Evolutionary conservation across 2,113 vertebrate genomes (phyloP), one percentile per base, ranked within the genome.

Genomic region (Caranx melampygus): DNA sequence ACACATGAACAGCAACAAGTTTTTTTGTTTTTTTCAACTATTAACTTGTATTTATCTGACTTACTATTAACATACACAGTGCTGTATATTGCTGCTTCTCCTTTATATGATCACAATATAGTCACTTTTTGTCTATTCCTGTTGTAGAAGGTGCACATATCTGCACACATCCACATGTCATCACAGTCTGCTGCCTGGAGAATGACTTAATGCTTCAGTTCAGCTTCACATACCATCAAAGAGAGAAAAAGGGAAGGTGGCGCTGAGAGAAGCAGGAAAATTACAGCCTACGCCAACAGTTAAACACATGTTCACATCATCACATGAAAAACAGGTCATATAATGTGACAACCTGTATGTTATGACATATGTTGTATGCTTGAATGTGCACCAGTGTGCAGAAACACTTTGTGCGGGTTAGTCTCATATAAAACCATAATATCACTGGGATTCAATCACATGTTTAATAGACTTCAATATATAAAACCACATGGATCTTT

Each of bases 271-370:
- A 57, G 26, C 16, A 40, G 3, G 34, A 14, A 70, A 58, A 67
- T 78, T 67, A 49, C 35, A 54, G 74, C 11, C 35, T 35, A 20
- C 3, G 5, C 20, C 42, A 42, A 20, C 37, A 57, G 54, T 59
- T 51, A 21, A 73, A 72, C 11, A 54, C 49, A 72, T 6, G 68
- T 78, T 72, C 57, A 58, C 65, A 72, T 49, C 59, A 71, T 68
- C 44, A 54, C 18, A 15, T 63, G 18, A 20, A 9, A 44, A 42
- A 14, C 6, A 15, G 20, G 21, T 63, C 40, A 21, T 5, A 45
- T 45, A 26, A 62, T 37, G n/a, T 4, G 20, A 13, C 26, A 35
- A 14, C 47, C 4, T 26, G 11, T 33, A 15, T 57, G 37, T 33
- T 34, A 20, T 7, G 3, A 26, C n/a, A 12, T n/a, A 47, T 31